A percentile compares a stretch with the other conserved stretches of the same genome.
phyloP scores from a whole-genome alignment of 1,140 invertebrate genomes.

The Druon quercuslanigerum region DNA sequence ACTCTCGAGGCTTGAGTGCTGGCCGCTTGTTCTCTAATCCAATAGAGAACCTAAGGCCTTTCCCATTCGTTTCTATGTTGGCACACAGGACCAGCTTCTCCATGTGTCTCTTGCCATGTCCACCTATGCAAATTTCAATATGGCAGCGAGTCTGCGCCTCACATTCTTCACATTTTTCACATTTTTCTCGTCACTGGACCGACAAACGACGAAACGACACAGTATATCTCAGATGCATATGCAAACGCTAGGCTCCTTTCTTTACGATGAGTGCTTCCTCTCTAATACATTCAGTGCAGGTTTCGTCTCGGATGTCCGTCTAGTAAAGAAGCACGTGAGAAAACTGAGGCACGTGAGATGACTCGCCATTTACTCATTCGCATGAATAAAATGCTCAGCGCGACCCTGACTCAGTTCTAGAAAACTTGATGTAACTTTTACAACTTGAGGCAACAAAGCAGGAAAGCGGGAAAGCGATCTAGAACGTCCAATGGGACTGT shows the following conservation, averaged over 20 bases:
- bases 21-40: slow-evolving; percentile 65
- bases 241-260: background rate
- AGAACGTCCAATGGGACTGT: slow-evolving; percentile 20
- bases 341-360: slow-evolving; percentile 12
- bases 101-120: slow-evolving; percentile 27
- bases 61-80: slow-evolving; percentile 45
- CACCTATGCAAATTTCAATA: slow-evolving; percentile 63
- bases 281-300: slow-evolving; percentile 8
- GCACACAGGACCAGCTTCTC: slow-evolving; percentile 36
- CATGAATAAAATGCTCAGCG: slow-evolving; percentile 23
- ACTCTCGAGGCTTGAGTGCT: slow-evolving; percentile 62
- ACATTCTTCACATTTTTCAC: background rate
- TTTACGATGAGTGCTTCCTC: background rate
- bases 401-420: slow-evolving; percentile 3
- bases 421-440: slow-evolving; percentile 13
- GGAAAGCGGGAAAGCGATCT: background rate
- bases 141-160: slow-evolving; percentile 47
- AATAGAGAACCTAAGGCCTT: slow-evolving; percentile 65
- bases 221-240: background rate
- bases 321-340: slow-evolving; percentile 19
- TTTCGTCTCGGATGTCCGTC: slow-evolving; percentile 11
- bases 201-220: slow-evolving; percentile 15
- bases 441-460: background rate
- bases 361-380: slow-evolving; percentile 18
- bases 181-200: slow-evolving; percentile 3